A percentile compares a stretch with the other conserved stretches of the same genome.
Conservation (phyloP, 2,113 vertebrate species). For the Platysteira castanea region DNA sequence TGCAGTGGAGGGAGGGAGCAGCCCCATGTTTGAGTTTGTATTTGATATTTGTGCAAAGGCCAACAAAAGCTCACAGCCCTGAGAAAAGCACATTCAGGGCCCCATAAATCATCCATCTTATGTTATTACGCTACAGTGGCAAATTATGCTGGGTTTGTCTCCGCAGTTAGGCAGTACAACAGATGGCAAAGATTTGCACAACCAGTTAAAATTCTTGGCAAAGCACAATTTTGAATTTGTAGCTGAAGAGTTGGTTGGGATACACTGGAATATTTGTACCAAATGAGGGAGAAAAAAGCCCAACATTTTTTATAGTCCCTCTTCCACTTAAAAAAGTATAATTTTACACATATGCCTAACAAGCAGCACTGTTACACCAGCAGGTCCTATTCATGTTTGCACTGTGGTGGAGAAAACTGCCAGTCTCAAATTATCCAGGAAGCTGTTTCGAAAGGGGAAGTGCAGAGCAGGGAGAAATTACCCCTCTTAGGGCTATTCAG, state of each 20-base stretch:
- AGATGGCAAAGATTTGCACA: slow-evolving; percentile 70
- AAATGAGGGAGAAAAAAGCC: background rate
- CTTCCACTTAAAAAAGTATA: background rate
- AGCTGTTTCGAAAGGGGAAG: background rate
- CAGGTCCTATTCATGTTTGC: background rate
- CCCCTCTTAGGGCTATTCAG: background rate
- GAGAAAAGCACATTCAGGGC: slow-evolving; percentile 18
- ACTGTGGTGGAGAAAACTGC: background rate
- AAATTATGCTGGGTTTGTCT: slow-evolving; percentile 48
- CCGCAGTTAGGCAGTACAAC: slow-evolving; percentile 55
- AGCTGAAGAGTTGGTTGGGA: background rate
- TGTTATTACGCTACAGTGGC: slow-evolving; percentile 47
- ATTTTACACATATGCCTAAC: background rate
- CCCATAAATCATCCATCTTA: slow-evolving; percentile 55
- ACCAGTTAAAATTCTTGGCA: slow-evolving; percentile 54
- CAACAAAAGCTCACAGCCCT: background rate
- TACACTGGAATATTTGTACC: background rate
- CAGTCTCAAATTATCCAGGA: background rate
- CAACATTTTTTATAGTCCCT: background rate
- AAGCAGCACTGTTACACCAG: background rate
- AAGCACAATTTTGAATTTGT: slow-evolving; percentile 53
- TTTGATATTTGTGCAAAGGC: background rate
- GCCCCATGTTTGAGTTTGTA: background rate
- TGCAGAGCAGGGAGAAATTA: background rate
- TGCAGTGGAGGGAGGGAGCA: background rate